Evolutionary conservation across 2,888 invertebrate genomes (phyloP).

Genomic region (Parthenolecanium corni): DNA sequence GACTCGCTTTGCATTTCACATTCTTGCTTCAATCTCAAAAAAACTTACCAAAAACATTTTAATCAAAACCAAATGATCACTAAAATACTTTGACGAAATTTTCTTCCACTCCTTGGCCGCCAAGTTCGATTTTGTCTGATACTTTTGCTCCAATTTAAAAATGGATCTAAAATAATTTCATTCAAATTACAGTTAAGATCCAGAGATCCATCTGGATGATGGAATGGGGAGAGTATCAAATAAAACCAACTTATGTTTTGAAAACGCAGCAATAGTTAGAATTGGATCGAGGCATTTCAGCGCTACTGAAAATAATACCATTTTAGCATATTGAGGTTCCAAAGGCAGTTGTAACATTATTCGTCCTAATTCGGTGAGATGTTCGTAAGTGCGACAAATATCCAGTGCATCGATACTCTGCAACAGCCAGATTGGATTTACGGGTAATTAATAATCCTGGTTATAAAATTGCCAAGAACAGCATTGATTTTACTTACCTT

Average conservation of each 20-base stretch:
- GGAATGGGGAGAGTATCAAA: no score
- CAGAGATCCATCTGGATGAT: no score
- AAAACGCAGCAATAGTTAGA: constrained; percentile 62
- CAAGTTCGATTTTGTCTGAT: constrained; percentile 3
- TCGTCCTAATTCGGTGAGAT: constrained; percentile 71
- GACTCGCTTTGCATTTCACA: no score
- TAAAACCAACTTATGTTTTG: constrained; percentile 12
- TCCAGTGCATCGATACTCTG: constrained; percentile 78
- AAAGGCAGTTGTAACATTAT: constrained; percentile 84
- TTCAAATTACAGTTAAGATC: no score
- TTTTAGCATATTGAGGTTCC: constrained; percentile 83
- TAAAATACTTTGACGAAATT: constrained; percentile 62
- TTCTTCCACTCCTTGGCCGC: constrained; percentile 47
- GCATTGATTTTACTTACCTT: background rate
- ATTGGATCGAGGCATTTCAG: constrained; percentile 88
- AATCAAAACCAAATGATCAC: constrained; percentile 81
- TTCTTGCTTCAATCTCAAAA: no score
- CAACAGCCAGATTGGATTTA: constrained; percentile 39
- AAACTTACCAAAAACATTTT: constrained; percentile 55
- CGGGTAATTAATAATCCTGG: no score
- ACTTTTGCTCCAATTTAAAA: constrained; percentile 11
- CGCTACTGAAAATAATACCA: constrained; percentile 77
- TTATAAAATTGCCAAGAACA: no score
- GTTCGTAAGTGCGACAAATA: constrained; percentile 51
- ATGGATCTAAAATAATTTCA: constrained; percentile 7